Percentiles rank a stretch among this genome's conserved stretches.
Evolutionary conservation across 2,797 vertebrate species (phyloP).

Genomic region (Podarcis lilfordi): DNA sequence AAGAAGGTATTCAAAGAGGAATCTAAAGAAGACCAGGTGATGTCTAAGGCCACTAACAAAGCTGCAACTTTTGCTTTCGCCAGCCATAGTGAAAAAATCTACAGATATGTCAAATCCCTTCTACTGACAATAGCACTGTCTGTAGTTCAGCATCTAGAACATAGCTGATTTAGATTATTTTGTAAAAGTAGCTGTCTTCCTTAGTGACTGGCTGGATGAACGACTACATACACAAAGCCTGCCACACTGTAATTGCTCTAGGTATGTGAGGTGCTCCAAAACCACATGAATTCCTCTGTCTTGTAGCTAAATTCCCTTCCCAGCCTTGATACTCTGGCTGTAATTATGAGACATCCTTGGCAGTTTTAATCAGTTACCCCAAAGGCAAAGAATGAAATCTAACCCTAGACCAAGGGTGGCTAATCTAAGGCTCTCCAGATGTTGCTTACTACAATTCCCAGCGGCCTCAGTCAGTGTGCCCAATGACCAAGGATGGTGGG

Average conservation of each 20-base stretch:
- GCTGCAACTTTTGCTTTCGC: neutral
- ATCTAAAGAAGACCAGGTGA: neutral
- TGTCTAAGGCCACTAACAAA: neutral
- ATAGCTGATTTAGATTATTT: neutral
- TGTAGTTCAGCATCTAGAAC: neutral
- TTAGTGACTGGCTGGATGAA: neutral
- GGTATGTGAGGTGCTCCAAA: neutral
- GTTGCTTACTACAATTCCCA: neutral
- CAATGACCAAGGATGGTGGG: neutral
- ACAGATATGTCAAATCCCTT: neutral
- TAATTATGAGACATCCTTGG: neutral
- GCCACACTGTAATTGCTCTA: neutral
- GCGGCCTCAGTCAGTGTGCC: neutral
- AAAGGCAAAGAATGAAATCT: conserved; percentile 2
- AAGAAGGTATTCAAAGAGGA: neutral
- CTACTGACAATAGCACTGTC: neutral
- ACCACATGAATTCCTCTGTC: neutral
- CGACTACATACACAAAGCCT: neutral
- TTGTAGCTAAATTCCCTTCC: neutral
- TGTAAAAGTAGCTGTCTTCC: neutral
- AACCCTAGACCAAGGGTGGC: neutral
- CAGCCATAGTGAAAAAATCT: neutral
- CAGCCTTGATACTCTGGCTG: neutral
- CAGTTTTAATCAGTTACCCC: neutral
- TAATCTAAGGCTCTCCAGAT: neutral